Percentiles rank a stretch among this genome's conserved stretches.
These are phyloP conservation scores for Eubucco bourcierii DNA, from an alignment of 2,113 vertebrate species.

Conservation along the genomic window DNA sequence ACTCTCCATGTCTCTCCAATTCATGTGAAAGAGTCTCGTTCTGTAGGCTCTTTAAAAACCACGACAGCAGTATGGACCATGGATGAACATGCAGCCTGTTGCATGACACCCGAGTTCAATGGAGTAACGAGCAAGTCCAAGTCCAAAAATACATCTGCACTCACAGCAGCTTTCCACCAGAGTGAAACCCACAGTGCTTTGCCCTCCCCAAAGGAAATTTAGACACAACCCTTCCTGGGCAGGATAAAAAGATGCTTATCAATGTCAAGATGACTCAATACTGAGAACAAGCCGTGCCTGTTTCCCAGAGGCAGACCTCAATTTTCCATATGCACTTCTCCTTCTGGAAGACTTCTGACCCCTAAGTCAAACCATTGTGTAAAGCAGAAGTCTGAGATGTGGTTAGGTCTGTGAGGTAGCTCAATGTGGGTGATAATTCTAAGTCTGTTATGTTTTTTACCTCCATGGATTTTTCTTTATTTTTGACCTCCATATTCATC, in stretches of 20 bases:
- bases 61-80: background rate
- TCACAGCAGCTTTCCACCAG: background rate
- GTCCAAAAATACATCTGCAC: background rate
- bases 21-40: too few relatives aligned
- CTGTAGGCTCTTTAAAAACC: too few relatives aligned
- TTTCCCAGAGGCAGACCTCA: background rate
- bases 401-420: background rate
- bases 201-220: background rate
- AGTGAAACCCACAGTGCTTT: background rate
- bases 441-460: background rate
- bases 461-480: background rate
- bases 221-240: background rate
- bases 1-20: too few relatives aligned
- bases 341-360: background rate
- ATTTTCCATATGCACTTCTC: background rate
- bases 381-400: background rate
- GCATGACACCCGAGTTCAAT: background rate
- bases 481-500: background rate
- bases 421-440: background rate
- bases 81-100: rapidly evolving
- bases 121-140: background rate
- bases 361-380: background rate
- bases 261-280: background rate
- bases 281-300: background rate
- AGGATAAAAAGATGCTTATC: background rate